Percentiles rank a stretch among this genome's conserved stretches.
phyloP scores from a whole-genome alignment of 2,888 invertebrate genomes.

The Orchestes rusci region DNA sequence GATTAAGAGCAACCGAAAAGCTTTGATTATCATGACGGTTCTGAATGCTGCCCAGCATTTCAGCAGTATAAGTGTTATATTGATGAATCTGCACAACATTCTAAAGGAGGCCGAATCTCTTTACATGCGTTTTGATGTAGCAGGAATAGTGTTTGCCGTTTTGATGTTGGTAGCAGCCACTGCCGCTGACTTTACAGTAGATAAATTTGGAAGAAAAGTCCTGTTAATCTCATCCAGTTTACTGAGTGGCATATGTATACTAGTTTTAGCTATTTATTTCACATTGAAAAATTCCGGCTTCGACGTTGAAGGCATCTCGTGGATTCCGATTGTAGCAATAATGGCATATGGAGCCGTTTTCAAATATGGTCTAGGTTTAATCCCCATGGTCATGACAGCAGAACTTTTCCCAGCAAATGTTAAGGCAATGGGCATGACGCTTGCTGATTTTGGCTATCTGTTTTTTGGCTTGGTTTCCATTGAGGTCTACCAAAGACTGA shows the following conservation, averaged over 20 bases:
- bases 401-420: conserved; percentile 43
- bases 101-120: conserved; percentile 38
- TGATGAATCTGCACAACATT: conserved; percentile 42
- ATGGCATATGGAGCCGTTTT: conserved; percentile 36
- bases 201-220: conserved; percentile 39
- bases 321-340: conserved; percentile 33
- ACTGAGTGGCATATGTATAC: conserved; percentile 37
- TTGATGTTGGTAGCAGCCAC: conserved; percentile 39
- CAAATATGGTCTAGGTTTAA: conserved; percentile 40
- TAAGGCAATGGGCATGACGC: conserved; percentile 42
- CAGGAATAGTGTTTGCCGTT: conserved; percentile 40
- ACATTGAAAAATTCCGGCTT: conserved; percentile 33
- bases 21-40: conserved; percentile 39
- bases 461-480: conserved; percentile 37
- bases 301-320: conserved; percentile 31
- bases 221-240: conserved; percentile 37
- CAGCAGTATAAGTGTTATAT: conserved; percentile 41
- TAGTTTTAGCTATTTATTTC: conserved; percentile 39
- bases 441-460: conserved; percentile 40
- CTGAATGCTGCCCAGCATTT: conserved; percentile 41
- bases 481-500: conserved; percentile 37
- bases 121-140: conserved; percentile 32
- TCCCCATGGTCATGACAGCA: conserved; percentile 41
- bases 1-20: conserved; percentile 40
- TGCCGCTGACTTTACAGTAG: conserved; percentile 36